phyloP scores from a whole-genome alignment of 37 sponge, comb jelly and placozoan genomes.

The Mnemiopsis leidyi region DNA sequence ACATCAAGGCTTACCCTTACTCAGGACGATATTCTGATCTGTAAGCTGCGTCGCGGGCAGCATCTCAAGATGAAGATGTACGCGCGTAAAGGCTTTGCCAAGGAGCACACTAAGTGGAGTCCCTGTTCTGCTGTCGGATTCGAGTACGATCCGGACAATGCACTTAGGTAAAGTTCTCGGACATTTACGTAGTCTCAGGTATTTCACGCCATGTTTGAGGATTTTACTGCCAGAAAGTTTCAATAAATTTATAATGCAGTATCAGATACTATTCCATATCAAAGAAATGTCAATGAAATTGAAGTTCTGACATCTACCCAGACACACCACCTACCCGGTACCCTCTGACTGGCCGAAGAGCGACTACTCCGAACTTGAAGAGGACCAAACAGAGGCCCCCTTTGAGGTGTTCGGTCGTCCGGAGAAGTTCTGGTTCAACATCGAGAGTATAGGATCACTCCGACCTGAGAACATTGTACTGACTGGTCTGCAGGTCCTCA shows the following conservation, averaged over 20 bases:
- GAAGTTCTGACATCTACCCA: background rate
- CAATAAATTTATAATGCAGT: background rate
- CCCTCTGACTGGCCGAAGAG: slow-evolving; percentile 99
- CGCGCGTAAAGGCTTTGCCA: slow-evolving; percentile 84
- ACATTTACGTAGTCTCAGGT: no score
- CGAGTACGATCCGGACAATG: slow-evolving; percentile 99
- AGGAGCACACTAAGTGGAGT: slow-evolving; percentile 99
- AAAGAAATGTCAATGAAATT: no score
- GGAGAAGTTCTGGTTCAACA: slow-evolving; percentile 91
- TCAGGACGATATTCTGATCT: slow-evolving; percentile 86
- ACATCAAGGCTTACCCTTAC: no score
- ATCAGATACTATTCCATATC: no score
- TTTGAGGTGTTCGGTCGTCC: slow-evolving; percentile 85
- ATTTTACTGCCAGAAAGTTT: background rate
- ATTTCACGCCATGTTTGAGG: no score
- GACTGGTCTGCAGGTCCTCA: slow-evolving; percentile 86
- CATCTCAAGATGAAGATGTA: slow-evolving; percentile 57
- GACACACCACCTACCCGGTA: slow-evolving; percentile 97
- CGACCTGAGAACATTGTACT: slow-evolving; percentile 93
- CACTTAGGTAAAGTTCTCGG: slow-evolving; percentile 69
- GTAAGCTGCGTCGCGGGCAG: slow-evolving; percentile 92
- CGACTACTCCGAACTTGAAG: slow-evolving; percentile 83
- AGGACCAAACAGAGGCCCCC: slow-evolving; percentile 82
- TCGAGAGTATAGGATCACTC: slow-evolving; percentile 92
- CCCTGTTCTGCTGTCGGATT: slow-evolving; percentile 93